Evolutionary conservation across 2,888 invertebrate genomes (phyloP), one percentile per base, ranked within the genome.

Genomic region (Aricia artaxerxes): DNA sequence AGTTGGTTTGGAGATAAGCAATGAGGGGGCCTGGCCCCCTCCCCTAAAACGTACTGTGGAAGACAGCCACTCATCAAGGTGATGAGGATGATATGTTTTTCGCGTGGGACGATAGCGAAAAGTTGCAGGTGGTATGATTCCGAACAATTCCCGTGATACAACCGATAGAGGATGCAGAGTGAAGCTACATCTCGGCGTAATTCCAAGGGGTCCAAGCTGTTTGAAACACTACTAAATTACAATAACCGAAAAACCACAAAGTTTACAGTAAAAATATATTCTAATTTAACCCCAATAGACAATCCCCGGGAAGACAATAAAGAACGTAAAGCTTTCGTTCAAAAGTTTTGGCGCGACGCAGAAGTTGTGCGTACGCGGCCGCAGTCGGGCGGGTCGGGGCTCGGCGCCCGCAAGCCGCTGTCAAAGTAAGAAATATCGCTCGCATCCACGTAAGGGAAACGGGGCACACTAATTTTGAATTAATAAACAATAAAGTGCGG

Each of bases 371-470:
- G 86, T 88, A 86, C 86, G 84, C 83, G 83, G 83, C 85, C 85
- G 84, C 86, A 85, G 31, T 31, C 57, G 60, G 78, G 78, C 78
- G 78, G 60, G 73, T n/a, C 64, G 64, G 24, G 31, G 24, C 24
- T 31, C 78, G 73, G 78, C 78, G 73, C 60, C 84, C 83, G 84
- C 87, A 88, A 89, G 90, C 87, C 85, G 85, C 88, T 90, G 90
- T 91, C 92, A 92, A 92, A 92, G 87, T 88, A 89, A 92, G 92
- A 93, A 91, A 92, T 92, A 93, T 93, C 88, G 89, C 88, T 80
- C 78, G 79, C 78, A 78, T 79, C 80, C 82, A 80, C 81, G 78
- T 78, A 81, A 78, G 73, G 76, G 76, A 69, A 79, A 64, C 69
- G 69, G 72, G 76, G 69, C 76, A 38, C 78, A 77, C 40, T 76